Conservation (phyloP, 2,113 vertebrate genomes). For the Poecile atricapillus region DNA sequence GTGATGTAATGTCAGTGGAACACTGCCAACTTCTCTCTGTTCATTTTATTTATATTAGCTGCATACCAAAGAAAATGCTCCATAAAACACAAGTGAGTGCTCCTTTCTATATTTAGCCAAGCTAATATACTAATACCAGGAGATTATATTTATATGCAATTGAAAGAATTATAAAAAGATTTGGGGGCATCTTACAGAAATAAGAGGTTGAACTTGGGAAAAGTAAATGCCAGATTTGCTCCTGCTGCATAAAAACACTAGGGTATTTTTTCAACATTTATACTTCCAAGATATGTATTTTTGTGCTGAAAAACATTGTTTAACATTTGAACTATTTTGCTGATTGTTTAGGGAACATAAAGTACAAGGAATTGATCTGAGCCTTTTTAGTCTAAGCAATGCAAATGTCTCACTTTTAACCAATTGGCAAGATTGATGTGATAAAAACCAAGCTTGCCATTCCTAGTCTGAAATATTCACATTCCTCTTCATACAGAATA, state of each 20-base stretch:
- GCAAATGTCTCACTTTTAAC: neutral
- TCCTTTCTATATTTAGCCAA: slow-evolving; percentile 75
- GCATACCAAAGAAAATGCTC: slow-evolving; percentile 73
- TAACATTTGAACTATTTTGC: neutral
- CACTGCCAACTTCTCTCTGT: slow-evolving; percentile 52
- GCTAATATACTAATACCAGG: slow-evolving; percentile 61
- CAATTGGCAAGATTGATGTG: neutral
- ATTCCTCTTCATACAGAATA: neutral
- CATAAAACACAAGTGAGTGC: slow-evolving; percentile 30
- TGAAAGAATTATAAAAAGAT: slow-evolving; percentile 62
- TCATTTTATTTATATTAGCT: slow-evolving; percentile 76
- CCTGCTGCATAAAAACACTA: neutral
- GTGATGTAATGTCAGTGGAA: slow-evolving; percentile 77
- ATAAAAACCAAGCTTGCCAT: neutral
- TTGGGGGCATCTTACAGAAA: slow-evolving; percentile 29
- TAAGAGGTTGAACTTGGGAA: slow-evolving; percentile 1
- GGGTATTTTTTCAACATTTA: neutral
- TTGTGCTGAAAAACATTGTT: neutral
- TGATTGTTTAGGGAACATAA: neutral
- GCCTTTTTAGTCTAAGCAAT: neutral
- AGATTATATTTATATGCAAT: slow-evolving; percentile 59
- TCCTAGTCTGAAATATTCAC: neutral
- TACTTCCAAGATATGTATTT: neutral
- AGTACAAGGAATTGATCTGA: neutral
- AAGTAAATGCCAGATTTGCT: neutral